A percentile compares a stretch with the other conserved stretches of the same genome.
phyloP scores from a whole-genome alignment of 1,140 invertebrate genomes.

The Pogonognathellus flavescens region DNA sequence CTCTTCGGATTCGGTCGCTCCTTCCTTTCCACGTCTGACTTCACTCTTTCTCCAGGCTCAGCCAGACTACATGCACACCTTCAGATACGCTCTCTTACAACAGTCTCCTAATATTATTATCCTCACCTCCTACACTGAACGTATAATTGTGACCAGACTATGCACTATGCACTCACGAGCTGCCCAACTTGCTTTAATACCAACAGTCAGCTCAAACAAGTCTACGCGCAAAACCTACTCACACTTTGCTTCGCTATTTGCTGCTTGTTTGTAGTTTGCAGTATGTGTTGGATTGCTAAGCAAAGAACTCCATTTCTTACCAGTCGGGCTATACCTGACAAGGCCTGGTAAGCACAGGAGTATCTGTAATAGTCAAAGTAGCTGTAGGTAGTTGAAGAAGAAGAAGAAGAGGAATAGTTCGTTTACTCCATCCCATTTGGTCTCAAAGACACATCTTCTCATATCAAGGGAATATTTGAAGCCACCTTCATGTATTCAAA shows the following conservation, averaged over 20 bases:
- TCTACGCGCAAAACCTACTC: not conserved
- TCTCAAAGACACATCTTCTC: constrained; percentile 46
- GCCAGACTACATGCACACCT: not conserved
- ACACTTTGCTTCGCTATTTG: constrained; percentile 27
- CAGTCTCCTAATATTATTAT: not conserved
- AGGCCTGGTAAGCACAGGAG: too few relatives aligned
- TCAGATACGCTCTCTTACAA: not conserved
- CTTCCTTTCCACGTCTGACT: constrained; percentile 17
- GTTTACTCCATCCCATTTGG: not conserved
- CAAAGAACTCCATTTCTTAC: not conserved
- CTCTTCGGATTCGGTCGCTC: constrained; percentile 61
- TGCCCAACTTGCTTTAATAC: not conserved
- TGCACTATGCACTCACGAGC: not conserved
- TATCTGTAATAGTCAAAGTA: not conserved
- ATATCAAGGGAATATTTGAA: constrained; percentile 51
- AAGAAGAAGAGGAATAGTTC: constrained; percentile 16
- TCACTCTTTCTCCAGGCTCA: not conserved
- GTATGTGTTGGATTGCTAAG: constrained; percentile 7
- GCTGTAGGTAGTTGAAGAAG: not conserved
- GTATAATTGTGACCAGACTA: not conserved
- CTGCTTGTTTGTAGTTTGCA: not conserved
- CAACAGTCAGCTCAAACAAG: not conserved
- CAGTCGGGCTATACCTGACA: too few relatives aligned
- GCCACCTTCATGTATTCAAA: constrained; percentile 52
- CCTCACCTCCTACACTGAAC: not conserved